Base-by-base conservation (phyloP, 1,140 invertebrate species). In the Matsumurasca onukii region DNA sequence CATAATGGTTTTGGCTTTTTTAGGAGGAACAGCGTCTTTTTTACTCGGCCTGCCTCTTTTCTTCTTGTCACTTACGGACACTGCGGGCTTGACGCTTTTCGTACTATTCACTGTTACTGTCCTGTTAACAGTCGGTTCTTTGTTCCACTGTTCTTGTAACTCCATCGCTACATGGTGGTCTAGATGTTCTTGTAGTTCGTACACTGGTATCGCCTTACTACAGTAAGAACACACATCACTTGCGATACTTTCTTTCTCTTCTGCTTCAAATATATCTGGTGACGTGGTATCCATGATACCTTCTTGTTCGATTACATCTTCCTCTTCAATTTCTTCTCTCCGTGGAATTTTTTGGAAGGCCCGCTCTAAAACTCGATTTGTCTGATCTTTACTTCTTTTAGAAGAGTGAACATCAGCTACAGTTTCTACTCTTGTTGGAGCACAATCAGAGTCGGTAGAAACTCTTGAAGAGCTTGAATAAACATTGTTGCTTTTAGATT, bases 121-220 rank as follows among this genome's bases (percentile, higher is more conserved):
- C 25, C 55, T 59, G 2, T 59, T 5, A 59, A 3, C 13, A 3
- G 25, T 2, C 15, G 22, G 55, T 5, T 25, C 2, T n/a, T 59
- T 59, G 25, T 59, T 59, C 55, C 22, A 59, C 27, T 65, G 31
- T 71, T 66, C 55, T 3, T 67, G 69, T 20, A 75, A 55, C 48
- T 69, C 63, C n/a, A 69, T 20, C 20, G 74, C 74, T 3, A 72
- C n/a, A 48, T 75, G 74, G 66, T 69, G 67, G 68, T 75, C 74
- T 48, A 72, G 31, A 52, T 75, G 74, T 52, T 71, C 68, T 12
- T 69, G 70, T 49, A 71, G 69, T n/a, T 67, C 66, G 27, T 64
- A 1, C 20, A 74, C 48, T 17, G 62, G 25, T n/a, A 74, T 57
- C 30, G 24, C 48, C 34, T 71, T 49, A 25, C 66, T 30, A 31